Evolutionary conservation across 2,797 vertebrate species (phyloP), one percentile per base, ranked within the genome.

Genomic region (Tachyglossus aculeatus): DNA sequence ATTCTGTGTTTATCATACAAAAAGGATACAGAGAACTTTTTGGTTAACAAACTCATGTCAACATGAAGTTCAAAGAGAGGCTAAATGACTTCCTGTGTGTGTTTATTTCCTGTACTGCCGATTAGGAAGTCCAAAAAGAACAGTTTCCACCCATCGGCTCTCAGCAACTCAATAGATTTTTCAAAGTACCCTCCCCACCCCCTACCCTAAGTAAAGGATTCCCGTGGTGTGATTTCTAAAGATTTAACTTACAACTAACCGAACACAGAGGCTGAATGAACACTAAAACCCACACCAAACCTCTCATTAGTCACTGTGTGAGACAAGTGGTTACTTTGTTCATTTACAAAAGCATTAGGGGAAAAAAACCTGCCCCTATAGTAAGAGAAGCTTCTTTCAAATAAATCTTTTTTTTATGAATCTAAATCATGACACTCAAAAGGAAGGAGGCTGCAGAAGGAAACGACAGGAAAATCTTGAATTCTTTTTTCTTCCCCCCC

Each of bases 241-340:
- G 91, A 85, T 86, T 86, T 83, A 88, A 74, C 88, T 91, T 82
- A 78, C 19, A 34, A 75, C 70, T 52, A 67, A 83, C 72, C 77
- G 82, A 87, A 91, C 80, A 76, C 86, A 84, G 77, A 86, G 89
- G 22, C 0, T 88, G 86, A 89, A 91, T 84, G 88, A 89, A 85
- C 82, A 81, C 84, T 85, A 80, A 89, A 90, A 83, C 74, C 89
- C 88, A 88, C 79, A 82, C 77, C 87, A 86, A 85, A 77, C 63
- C 82, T 86, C 78, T 87, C 87, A 85, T 84, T 88, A 88, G 84
- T 86, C 84, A 86, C 78, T 29, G 54, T 77, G 76, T 78, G 84
- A 84, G 87, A 92, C 88, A 91, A 93, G 89, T 87, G 86, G 85
- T 72, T 78, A 86, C 86, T 92, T 92, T 91, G 86, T 90, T 90